Percentiles rank a stretch among this genome's conserved stretches.
Conservation (phyloP, 2,888 invertebrate species). For the Polydrusus cervinus region DNA sequence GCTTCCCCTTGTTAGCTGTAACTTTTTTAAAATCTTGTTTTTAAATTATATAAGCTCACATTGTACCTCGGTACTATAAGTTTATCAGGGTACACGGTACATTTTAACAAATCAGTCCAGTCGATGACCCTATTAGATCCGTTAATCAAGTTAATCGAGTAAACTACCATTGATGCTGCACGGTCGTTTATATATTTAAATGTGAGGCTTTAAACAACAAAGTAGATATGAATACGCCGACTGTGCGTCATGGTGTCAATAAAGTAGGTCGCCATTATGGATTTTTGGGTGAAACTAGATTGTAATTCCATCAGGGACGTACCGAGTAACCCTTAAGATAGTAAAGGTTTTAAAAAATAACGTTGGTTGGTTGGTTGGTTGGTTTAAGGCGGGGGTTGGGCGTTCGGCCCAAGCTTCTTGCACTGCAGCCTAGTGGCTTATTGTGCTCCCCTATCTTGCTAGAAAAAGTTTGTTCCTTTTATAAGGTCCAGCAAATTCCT, state of each 20-base stretch:
- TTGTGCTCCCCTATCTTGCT: too few relatives aligned
- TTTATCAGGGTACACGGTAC: too few relatives aligned
- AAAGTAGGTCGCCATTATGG: constrained; percentile 35
- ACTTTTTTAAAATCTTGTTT: too few relatives aligned
- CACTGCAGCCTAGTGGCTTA: too few relatives aligned
- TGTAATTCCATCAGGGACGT: constrained; percentile 4
- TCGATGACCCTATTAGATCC: constrained; percentile 30
- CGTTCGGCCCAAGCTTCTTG: too few relatives aligned
- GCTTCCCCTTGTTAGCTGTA: too few relatives aligned
- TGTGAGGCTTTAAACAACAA: constrained; percentile 22
- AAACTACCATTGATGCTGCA: constrained; percentile 13
- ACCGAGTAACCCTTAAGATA: background rate
- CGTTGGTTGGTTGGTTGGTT: too few relatives aligned
- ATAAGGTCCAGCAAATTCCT: too few relatives aligned
- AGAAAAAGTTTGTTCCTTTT: too few relatives aligned
- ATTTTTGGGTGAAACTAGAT: constrained; percentile 30
- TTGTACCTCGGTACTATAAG: background rate
- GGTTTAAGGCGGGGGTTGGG: too few relatives aligned
- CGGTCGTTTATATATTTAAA: constrained; percentile 23
- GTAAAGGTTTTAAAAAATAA: too few relatives aligned
- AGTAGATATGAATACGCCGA: constrained; percentile 14
- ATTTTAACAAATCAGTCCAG: constrained; percentile 13
- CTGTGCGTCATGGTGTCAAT: constrained; percentile 22
- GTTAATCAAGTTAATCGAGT: constrained; percentile 27
- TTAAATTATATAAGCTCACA: too few relatives aligned